Base-by-base conservation (phyloP, 2,797 vertebrate species). In the Lagocephalus sceleratus region DNA sequence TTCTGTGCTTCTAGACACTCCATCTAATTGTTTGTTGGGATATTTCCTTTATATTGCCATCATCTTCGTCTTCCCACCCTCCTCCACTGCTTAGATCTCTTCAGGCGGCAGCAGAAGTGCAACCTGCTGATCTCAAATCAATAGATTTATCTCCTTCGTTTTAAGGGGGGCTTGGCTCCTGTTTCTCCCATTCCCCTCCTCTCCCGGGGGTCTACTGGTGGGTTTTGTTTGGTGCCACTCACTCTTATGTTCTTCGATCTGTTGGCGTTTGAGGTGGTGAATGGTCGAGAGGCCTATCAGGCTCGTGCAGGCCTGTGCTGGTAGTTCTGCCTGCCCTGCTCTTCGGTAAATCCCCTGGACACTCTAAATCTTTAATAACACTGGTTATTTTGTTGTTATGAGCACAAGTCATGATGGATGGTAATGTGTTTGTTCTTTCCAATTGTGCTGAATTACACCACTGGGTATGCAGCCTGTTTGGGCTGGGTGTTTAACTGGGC, bases 211-310 rank as follows among this genome's bases (percentile, higher is more conserved):
- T 68, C 58, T 48, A 9, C 75, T 67, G 73, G 51, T 50, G 55
- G 71, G 82, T 68, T 72, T 87, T 82, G 80, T 88, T 90, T 78
- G 79, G 63, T 46, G 65, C 73, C 75, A 71, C 73, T 64, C 60
- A 52, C 63, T 83, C 76, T 80, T 85, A 86, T 85, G 82, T 74
- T 73, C 78, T 88, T 91, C 87, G 86, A 91, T 90, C 82, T 79
- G 77, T 84, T 83, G 68, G 77, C 61, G 62, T 57, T 55, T 20
- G 63, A 70, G 75, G 54, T 43, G 55, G 66, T 76, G 80, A 81
- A 75, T 74, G 73, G 72, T 66, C 44, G 74, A 63, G 54, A 20
- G 68, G 54, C 73, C 76, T 73, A 75, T 75, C 73, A 54, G 76
- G 73, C 73, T 85, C 64, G 71, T 73, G 75, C 68, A 79, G 69